Conservation (phyloP, 2,888 invertebrate species). For the Chymomyza amoena region DNA sequence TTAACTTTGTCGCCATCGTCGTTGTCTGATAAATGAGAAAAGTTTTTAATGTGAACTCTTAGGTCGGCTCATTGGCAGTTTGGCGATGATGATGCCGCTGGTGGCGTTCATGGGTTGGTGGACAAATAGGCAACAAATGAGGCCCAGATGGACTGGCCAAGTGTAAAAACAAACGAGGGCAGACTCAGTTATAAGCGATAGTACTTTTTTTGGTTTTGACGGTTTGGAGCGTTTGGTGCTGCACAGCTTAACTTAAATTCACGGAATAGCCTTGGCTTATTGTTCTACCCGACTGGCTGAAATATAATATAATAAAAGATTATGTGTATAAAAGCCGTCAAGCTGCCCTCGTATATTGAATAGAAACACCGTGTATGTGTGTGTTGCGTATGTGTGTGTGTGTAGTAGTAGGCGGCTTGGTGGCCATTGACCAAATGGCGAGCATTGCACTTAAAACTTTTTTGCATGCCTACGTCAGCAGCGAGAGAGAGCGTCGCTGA, state of each 20-base stretch:
- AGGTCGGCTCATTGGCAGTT: constrained; percentile 69
- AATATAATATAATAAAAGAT: no score
- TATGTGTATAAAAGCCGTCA: no score
- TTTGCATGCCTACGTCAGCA: constrained; percentile 54
- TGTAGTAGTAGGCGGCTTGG: neutral
- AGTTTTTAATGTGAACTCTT: constrained; percentile 64
- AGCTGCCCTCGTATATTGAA: constrained; percentile 40
- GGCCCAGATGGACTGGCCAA: constrained; percentile 33
- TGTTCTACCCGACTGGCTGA: no score
- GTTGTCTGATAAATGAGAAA: constrained; percentile 65
- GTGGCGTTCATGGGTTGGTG: constrained; percentile 12
- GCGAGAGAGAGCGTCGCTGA: constrained; percentile 48
- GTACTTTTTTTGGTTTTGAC: no score
- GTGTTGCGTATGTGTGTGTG: constrained; percentile 9
- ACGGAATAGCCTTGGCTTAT: no score
- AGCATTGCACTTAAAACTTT: constrained; percentile 67
- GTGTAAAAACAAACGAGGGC: no score
- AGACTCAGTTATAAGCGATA: no score
- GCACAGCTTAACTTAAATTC: no score
- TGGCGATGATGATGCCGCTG: constrained; percentile 49
- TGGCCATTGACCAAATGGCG: neutral
- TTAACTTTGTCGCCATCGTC: constrained; percentile 18
- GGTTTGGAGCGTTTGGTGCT: no score
- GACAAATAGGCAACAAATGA: constrained; percentile 67
- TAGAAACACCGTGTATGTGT: constrained; percentile 65